phyloP scores from a whole-genome alignment of 2,797 vertebrate genomes.

The Cirrhinus molitorella region DNA sequence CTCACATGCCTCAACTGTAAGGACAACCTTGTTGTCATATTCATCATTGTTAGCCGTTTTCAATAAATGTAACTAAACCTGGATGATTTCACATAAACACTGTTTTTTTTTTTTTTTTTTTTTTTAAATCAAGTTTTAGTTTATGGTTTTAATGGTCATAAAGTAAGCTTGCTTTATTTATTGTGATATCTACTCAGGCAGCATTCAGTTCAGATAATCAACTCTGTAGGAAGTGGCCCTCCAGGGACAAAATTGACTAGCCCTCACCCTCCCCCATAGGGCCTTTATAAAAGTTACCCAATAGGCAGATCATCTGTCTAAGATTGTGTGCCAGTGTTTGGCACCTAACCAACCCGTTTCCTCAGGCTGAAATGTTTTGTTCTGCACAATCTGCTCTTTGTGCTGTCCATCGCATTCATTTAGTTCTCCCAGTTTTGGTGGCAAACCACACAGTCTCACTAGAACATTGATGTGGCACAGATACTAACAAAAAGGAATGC shows the following conservation, averaged over 20 bases:
- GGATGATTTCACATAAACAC: background rate
- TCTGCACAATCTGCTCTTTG: slow-evolving; percentile 77
- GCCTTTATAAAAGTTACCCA: slow-evolving; percentile 11
- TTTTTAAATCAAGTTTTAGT: background rate
- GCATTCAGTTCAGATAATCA: background rate
- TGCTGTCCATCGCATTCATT: slow-evolving; percentile 49
- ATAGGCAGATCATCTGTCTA: slow-evolving; percentile 73
- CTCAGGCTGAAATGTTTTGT: slow-evolving; percentile 72
- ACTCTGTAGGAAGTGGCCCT: background rate
- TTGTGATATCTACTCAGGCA: background rate
- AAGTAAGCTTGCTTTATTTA: background rate
- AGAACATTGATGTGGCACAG: slow-evolving; percentile 65
- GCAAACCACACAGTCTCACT: slow-evolving; percentile 55
- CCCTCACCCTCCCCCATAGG: background rate
- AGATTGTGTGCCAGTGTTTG: slow-evolving; percentile 69
- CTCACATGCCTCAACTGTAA: no score
- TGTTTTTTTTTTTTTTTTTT: background rate
- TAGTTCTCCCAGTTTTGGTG: slow-evolving; percentile 51
- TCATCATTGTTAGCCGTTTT: background rate
- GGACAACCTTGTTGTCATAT: no score
- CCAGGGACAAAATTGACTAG: background rate
- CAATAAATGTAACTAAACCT: background rate
- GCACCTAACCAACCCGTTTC: slow-evolving; percentile 69
- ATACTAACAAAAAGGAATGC: slow-evolving; percentile 54
- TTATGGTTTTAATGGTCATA: background rate